Evolutionary conservation across 2,888 invertebrate genomes (phyloP), one percentile per base, ranked within the genome.

Genomic region (Eueremaeus valkanovi): DNA sequence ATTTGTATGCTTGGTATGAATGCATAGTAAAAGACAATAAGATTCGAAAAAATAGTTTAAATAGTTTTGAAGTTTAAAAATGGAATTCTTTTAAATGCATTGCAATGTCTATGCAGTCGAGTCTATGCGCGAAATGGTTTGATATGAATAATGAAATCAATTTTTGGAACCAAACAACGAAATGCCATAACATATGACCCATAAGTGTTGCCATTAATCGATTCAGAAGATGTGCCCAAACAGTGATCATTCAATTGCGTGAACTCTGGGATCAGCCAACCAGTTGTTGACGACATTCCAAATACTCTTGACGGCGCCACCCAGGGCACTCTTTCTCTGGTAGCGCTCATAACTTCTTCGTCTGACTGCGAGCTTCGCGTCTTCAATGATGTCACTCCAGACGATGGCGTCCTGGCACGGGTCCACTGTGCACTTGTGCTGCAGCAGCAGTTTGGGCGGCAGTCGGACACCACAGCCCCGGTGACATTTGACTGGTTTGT

Each of bases 261-360:
- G 68, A 13, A 68, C 68, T n/a, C 75, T 16, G n/a, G 75, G 75
- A 36, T 75, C 75, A 21, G 75, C 75, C 72, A 75, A 49, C 75
- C 75, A 75, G 31, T 75, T 75, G 9, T 70, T 75, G 33, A 75
- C 70, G 36, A 75, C 33, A 49, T 72, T 72, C 33, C 70, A 42
- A 72, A 75, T 55, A 49, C 55, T 75, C 58, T 75, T 75, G 72
- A 72, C 36, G 33, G 55, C 72, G 51, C 72, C 42, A 18, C 70
- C 31, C 40, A 58, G 27, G 13, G 51, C 55, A 42, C 63, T 63
- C 66, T 27, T 66, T 27, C 31, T 72, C 49, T 75, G 75, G n/a
- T 49, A 75, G 16, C 75, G 31, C 29, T 70, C 51, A 29, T 31
- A 75, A 63, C 72, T 75, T 40, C 75, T 49, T 61, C 45, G 24